Evolutionary conservation across 1,140 invertebrate species (phyloP).

Genomic region (Nephila pilipes): DNA sequence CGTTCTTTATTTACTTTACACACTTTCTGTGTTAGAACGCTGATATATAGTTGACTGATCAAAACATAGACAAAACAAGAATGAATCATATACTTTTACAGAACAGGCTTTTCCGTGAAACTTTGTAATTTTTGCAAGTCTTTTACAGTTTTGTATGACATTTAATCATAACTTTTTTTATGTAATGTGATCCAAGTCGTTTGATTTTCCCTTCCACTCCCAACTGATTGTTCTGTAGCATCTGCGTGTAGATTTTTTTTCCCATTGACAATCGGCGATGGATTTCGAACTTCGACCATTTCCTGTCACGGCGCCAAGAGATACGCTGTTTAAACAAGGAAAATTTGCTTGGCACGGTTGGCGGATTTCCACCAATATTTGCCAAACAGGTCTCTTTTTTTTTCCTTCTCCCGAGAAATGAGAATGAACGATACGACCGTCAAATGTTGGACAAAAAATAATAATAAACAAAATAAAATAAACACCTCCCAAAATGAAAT

Average conservation of each 20-base stretch:
- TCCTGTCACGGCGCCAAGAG: constrained; percentile 38
- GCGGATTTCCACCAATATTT: constrained; percentile 68
- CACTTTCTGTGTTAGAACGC: no score
- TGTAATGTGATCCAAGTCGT: background rate
- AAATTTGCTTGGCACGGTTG: constrained; percentile 67
- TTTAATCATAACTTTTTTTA: background rate
- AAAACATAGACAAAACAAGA: no score
- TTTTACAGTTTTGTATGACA: no score
- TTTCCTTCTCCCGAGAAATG: constrained; percentile 7
- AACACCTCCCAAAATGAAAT: constrained; percentile 31
- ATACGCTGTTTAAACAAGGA: constrained; percentile 64
- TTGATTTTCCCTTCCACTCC: background rate
- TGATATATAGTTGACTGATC: no score
- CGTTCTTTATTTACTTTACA: no score
- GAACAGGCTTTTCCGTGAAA: no score
- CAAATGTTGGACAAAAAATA: background rate
- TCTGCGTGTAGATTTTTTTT: background rate
- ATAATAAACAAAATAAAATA: background rate
- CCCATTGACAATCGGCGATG: background rate
- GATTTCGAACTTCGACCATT: background rate
- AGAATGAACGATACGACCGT: constrained; percentile 47
- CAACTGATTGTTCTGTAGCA: background rate
- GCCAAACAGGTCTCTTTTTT: constrained; percentile 40
- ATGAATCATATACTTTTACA: no score
- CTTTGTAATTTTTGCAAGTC: no score